Evolutionary conservation across 2,797 vertebrate genomes (phyloP).

Genomic region (Carcharodon carcharias): DNA sequence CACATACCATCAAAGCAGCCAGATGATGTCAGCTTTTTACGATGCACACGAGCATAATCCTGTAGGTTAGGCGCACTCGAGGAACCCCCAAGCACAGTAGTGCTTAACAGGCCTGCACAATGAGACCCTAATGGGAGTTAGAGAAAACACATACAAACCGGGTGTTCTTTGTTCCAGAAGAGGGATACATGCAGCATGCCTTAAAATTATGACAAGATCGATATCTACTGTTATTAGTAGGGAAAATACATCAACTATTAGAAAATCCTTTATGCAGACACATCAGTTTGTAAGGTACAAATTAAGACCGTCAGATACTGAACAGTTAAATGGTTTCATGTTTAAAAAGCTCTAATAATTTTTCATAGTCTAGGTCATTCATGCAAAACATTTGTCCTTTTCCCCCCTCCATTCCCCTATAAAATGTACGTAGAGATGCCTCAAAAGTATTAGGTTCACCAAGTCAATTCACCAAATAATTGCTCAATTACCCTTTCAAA

Average conservation of each 20-base stretch:
- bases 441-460: neutral
- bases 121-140: constrained; percentile 88
- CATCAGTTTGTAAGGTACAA: neutral
- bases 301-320: neutral
- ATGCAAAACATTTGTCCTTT: constrained; percentile 18
- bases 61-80: constrained; percentile 91
- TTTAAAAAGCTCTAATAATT: neutral
- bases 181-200: constrained; percentile 75
- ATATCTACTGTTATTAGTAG: neutral
- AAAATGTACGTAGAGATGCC: neutral
- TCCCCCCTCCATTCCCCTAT: neutral
- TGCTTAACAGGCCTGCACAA: constrained; percentile 86
- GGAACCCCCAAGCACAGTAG: constrained; percentile 83
- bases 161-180: constrained; percentile 71
- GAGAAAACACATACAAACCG: constrained; percentile 83
- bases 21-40: constrained; percentile 90
- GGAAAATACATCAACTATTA: constrained; percentile 22
- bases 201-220: constrained; percentile 44
- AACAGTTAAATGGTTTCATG: neutral
- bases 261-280: neutral
- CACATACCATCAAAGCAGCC: constrained; percentile 92
- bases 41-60: constrained; percentile 86
- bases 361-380: neutral
- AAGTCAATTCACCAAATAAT: neutral
- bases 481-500: neutral